Evolutionary conservation across 2,113 vertebrate genomes (phyloP), one percentile per base, ranked within the genome.

Genomic region (Balaenoptera acutorostrata): DNA sequence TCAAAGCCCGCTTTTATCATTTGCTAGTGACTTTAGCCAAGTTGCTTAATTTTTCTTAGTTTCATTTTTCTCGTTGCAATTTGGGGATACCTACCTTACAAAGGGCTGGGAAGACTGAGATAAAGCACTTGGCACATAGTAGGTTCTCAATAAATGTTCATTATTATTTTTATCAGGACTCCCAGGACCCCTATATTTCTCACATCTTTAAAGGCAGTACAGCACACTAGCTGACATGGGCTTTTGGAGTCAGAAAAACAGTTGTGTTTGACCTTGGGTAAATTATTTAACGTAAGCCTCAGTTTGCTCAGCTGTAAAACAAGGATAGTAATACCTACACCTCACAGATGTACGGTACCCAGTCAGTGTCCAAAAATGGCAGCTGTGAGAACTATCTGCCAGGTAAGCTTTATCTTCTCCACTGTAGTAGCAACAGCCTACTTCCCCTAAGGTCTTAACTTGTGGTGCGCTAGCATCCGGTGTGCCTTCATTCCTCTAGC

Each of bases 11-110:
- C 14, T 82, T 63, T 82, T 63, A 78, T 85, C 39, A 63, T 81
- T 93, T 81, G 82, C 93, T 63, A 66, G 68, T 83, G 72, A 83
- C 69, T 82, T 66, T 6, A 33, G 68, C 68, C 68, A 83, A 39
- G 57, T 17, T 59, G 88, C 33, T 94, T 44, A 10, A 84, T 33
- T 81, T 77, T 29, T 36, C 78, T 77, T 31, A 23, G 88, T 33
- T 92, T 89, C 66, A 41, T 77, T 81, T 72, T 94, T 88, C 71
- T 94, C 80, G 41, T 15, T 63, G 94, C 59, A 59, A 59, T 93
- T 82, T 36, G 25, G 33, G 80, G 75, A 25, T 8, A 25, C 20
- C 25, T 9, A 39, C 66, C 92, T 88, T 59, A 68, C 5, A 20
- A 27, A 49, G 44, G 52, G 55, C 8, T 46, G 36, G 89, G 88